These are phyloP conservation scores for Delphinus delphis DNA, from an alignment of 2,113 vertebrate species.

Conservation along the genomic window DNA sequence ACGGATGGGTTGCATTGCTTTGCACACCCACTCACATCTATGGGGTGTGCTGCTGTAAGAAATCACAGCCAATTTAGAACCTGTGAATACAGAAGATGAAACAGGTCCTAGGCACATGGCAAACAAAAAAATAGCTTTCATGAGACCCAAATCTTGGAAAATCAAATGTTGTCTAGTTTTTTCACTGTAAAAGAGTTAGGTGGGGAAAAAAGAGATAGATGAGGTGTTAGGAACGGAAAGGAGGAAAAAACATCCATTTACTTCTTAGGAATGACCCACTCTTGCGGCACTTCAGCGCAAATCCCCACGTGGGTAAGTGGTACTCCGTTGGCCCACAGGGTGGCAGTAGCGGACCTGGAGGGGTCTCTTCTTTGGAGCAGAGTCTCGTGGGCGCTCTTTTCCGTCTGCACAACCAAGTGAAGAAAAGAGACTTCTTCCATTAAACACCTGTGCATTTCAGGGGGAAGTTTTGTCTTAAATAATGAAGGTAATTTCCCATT, in stretches of 20 bases:
- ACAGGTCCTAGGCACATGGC: background rate
- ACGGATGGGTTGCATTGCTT: background rate
- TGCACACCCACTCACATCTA: background rate
- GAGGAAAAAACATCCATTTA: background rate
- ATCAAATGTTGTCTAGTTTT: background rate
- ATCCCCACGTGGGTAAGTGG: background rate
- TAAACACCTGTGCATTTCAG: background rate
- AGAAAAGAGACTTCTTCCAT: background rate
- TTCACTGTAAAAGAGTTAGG: background rate
- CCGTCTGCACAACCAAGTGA: background rate
- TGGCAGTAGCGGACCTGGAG: conserved; percentile 52
- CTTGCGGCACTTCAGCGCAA: background rate
- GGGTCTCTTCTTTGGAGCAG: background rate
- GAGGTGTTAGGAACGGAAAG: background rate
- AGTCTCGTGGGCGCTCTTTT: background rate
- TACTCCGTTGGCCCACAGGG: conserved; percentile 32
- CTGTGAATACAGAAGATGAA: background rate
- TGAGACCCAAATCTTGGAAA: background rate
- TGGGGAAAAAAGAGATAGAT: background rate
- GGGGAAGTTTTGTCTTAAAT: background rate
- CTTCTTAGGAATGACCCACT: background rate
- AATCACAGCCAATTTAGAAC: background rate
- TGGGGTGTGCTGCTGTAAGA: too few relatives aligned
- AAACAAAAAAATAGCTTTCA: background rate
- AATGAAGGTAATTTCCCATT: background rate